Conservation (phyloP, 1,140 invertebrate species). For the Glomeris maerens region DNA sequence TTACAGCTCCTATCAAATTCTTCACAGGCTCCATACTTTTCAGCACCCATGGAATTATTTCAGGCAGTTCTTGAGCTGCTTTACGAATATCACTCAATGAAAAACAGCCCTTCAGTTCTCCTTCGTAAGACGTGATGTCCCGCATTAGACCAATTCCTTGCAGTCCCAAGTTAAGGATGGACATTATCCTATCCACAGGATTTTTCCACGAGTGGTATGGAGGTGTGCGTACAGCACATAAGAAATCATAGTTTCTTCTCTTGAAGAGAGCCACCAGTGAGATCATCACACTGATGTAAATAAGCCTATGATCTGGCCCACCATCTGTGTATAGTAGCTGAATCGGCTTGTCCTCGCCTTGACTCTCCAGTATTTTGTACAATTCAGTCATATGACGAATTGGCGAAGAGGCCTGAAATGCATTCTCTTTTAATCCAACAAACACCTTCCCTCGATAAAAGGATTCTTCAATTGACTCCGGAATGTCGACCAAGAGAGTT, state of each 20-base stretch:
- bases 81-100: no score
- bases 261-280: constrained; percentile 13
- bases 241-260: constrained; percentile 16
- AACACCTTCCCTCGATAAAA: constrained; percentile 16
- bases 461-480: constrained; percentile 8
- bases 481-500: constrained; percentile 12
- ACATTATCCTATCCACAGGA: not conserved
- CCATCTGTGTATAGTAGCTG: constrained; percentile 17
- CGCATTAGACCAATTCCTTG: not conserved
- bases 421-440: constrained; percentile 16
- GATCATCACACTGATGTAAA: constrained; percentile 13
- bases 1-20: no score
- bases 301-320: constrained; percentile 18
- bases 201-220: no score
- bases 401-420: constrained; percentile 16
- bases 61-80: no score
- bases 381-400: constrained; percentile 15
- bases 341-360: constrained; percentile 5
- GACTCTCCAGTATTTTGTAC: constrained; percentile 4
- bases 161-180: not conserved
- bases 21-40: no score
- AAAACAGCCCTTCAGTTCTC: no score
- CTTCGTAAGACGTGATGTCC: no score
- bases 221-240: constrained; percentile 12
- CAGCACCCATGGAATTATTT: no score